Evolutionary conservation across 2,797 vertebrate genomes (phyloP), one percentile per base, ranked within the genome.

Genomic region (Gadopsis bispinosus): DNA sequence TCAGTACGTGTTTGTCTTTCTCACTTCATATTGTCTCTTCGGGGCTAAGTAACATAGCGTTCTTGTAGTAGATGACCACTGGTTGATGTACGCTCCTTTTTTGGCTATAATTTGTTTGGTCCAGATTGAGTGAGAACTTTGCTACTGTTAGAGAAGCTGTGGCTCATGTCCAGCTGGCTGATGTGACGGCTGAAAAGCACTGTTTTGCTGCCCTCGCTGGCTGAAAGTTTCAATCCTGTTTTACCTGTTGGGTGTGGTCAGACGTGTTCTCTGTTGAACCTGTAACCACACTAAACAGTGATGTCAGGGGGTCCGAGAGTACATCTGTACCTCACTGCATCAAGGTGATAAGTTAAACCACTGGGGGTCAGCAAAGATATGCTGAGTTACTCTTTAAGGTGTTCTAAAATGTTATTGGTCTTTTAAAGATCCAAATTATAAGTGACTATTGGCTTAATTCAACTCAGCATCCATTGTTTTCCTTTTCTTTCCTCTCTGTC

Each of bases 1-100:
- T 67, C 50, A 56, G 19, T 62, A 54, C 33, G 51, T 67, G 29
- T 67, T 73, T 31, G 61, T 76, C 62, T 71, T 72, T 61, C 29
- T 73, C 76, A 55, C 55, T 63, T 67, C 37, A 47, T 60, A 12
- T 64, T 71, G 47, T 79, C 55, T 73, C 55, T 80, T 79, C 59
- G 53, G 48, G 29, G 55, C 16, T 43, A 62, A 83, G 76, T 19
- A 56, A 31, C 41, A 39, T 10, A 29, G n/a, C 54, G 51, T 53
- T 53, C 56, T 68, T 67, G 22, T 51, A 26, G 63, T n/a, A 55
- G 39, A 45, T 73, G 55, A 47, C 69, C 76, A 78, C 17, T 45
- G 10, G 48, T 75, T 62, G 50, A 69, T 59, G 74, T 19, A 19
- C 20, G 3, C 54, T 67, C 69, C 4, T 48, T 58, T 61, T n/a